Base-by-base conservation (phyloP, 1,140 invertebrate genomes). In the Eriocheir sinensis region DNA sequence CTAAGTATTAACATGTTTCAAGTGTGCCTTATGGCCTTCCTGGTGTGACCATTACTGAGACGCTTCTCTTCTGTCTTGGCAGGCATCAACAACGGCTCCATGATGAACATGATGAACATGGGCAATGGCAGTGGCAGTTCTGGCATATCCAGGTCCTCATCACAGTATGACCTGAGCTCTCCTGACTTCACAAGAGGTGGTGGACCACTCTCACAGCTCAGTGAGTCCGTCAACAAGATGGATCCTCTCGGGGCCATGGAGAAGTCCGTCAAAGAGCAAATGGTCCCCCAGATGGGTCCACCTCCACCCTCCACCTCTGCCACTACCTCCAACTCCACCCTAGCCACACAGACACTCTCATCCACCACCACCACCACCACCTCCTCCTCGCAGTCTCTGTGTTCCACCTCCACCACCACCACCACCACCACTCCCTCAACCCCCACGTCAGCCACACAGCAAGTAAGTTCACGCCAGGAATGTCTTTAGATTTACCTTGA, bases 211-310 rank as follows among this genome's bases (percentile, higher is more conserved):
- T 98, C 98, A 36, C 98, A 98, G 96, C 96, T 98, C n/a, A 98
- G 97, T 96, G 98, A 98, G 95, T 98, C 98, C 86, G 98, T 98
- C 86, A 98, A 98, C 96, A 98, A 98, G 6, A 97, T 99, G 81
- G 98, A 99, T 97, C 98, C 98, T 40, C 97, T 99, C 0, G 99
- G 98, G 96, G 98, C 98, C 44, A 99, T 99, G 98, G 98, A 99
- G 96, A 99, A 99, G 96, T 98, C 98, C 95, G 97, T 99, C 3
- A 98, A 98, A 96, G 98, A 99, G 97, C 98, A 99, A 97, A 98
- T 98, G 97, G 96, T 89, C 6, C 95, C 90, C 27, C 95, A 96
- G 32, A 96, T 93, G 96, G 96, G 93, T 79, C 96, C 96, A 81
- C 95, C 95, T 86, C 96, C 83, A 85, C 95, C 95, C 90, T 95